These are phyloP conservation scores for Hydriomena furcata DNA, from an alignment of 2,888 invertebrate species.

Conservation along the genomic window DNA sequence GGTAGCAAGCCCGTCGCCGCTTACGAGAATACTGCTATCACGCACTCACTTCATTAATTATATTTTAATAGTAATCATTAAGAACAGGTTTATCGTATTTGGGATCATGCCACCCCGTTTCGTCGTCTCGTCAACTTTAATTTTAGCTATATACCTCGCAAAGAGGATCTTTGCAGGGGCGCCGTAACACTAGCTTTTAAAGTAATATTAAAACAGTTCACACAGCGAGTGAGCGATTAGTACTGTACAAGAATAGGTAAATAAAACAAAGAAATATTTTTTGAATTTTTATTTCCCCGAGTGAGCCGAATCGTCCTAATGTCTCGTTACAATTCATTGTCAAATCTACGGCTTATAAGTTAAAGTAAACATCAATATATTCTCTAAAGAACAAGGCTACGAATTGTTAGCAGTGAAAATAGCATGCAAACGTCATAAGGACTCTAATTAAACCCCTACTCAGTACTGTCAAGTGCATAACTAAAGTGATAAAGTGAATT, in stretches of 20 bases:
- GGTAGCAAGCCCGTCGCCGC: too few species aligned
- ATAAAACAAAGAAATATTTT: slow-evolving; percentile 34
- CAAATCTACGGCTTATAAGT: slow-evolving; percentile 29
- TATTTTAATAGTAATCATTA: too few species aligned
- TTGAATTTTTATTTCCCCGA: slow-evolving; percentile 55
- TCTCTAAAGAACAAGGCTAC: slow-evolving; percentile 1
- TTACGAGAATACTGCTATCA: too few species aligned
- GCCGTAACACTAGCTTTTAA: too few species aligned
- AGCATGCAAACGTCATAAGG: slow-evolving; percentile 6
- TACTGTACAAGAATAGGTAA: slow-evolving; percentile 5
- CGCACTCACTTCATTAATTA: too few species aligned
- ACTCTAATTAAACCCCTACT: slow-evolving; percentile 3
- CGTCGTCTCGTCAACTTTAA: too few species aligned
- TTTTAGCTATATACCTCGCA: too few species aligned
- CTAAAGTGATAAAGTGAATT: slow-evolving; percentile 1
- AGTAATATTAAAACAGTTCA: too few species aligned
- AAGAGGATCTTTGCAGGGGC: too few species aligned
- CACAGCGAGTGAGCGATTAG: too few species aligned
- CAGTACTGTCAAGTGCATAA: slow-evolving; percentile 8
- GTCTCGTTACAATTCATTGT: slow-evolving; percentile 38
- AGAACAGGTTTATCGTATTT: too few species aligned
- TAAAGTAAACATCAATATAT: slow-evolving; percentile 1
- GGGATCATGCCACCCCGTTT: too few species aligned
- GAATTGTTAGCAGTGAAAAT: slow-evolving; percentile 2
- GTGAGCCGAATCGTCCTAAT: slow-evolving; percentile 54